phyloP scores from a whole-genome alignment of 1,140 invertebrate species.

The Onthophagus taurus region DNA sequence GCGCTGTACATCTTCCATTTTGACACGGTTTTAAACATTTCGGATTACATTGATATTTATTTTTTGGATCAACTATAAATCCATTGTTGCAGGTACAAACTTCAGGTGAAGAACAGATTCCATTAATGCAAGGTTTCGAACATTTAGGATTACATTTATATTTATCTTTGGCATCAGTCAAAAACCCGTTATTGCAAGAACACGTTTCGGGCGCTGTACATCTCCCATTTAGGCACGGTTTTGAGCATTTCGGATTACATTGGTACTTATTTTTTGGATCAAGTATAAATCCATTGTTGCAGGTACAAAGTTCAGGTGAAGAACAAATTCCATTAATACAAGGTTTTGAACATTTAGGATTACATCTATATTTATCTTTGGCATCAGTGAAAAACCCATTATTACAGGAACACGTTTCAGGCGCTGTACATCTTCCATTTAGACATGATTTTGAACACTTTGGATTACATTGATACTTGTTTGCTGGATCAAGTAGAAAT shows the following conservation, averaged over 20 bases:
- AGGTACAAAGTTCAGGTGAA: constrained; percentile 33
- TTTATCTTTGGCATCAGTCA: too few species aligned
- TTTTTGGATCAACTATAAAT: constrained; percentile 3
- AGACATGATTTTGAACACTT: too few species aligned
- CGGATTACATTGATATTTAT: constrained; percentile 40
- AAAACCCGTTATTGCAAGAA: too few species aligned
- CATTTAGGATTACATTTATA: constrained; percentile 36
- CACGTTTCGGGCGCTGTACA: constrained; percentile 40
- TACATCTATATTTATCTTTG: constrained; percentile 10
- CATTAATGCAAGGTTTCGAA: constrained; percentile 25
- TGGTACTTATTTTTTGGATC: constrained; percentile 5
- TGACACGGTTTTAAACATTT: constrained; percentile 26
- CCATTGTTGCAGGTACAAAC: constrained; percentile 33
- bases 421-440: too few species aligned
- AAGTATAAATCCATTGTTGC: constrained; percentile 35
- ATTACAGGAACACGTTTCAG: too few species aligned
- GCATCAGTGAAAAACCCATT: constrained; percentile 4
- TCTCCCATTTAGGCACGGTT: constrained; percentile 36
- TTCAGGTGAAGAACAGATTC: constrained; percentile 37
- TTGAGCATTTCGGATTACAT: constrained; percentile 38
- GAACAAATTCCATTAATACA: constrained; percentile 41
- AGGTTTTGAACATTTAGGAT: constrained; percentile 43
- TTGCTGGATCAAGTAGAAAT: too few species aligned
- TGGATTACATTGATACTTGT: too few species aligned
- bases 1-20: constrained; percentile 46